phyloP scores from a whole-genome alignment of 2,797 vertebrate species.

The Kryptolebias ocellatus region DNA sequence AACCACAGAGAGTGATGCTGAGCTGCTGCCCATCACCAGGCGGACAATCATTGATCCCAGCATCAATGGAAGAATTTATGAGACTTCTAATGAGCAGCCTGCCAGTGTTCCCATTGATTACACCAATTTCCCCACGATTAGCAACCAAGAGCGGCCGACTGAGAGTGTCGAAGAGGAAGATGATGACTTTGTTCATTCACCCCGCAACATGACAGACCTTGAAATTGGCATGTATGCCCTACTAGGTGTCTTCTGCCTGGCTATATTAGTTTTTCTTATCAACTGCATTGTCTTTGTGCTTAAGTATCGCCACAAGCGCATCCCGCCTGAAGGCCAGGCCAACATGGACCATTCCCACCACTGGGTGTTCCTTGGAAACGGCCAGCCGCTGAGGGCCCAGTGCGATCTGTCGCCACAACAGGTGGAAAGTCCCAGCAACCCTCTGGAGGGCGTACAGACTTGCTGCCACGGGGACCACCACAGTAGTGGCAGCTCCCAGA shows the following conservation, averaged over 20 bases:
- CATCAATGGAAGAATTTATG: constrained; percentile 71
- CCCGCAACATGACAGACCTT: constrained; percentile 93
- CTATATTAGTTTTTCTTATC: constrained; percentile 98
- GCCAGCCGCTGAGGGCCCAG: constrained; percentile 91
- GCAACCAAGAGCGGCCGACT: constrained; percentile 77
- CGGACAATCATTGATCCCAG: constrained; percentile 72
- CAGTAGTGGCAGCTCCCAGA: constrained; percentile 97
- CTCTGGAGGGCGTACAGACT: constrained; percentile 89
- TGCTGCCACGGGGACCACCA: constrained; percentile 95
- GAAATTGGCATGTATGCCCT: constrained; percentile 99
- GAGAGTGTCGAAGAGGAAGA: constrained; percentile 74
- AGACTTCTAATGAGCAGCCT: constrained; percentile 82
- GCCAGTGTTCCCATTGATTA: constrained; percentile 86
- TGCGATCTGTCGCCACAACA: constrained; percentile 91
- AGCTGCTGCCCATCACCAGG: constrained; percentile 80
- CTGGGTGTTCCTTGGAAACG: constrained; percentile 98
- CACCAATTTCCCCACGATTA: constrained; percentile 87
- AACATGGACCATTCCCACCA: constrained; percentile 99
- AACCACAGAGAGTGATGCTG: constrained; percentile 77
- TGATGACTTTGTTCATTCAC: constrained; percentile 88
- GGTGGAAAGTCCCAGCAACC: constrained; percentile 87
- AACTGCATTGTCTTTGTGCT: constrained; percentile 98
- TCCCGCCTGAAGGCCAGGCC: constrained; percentile 96
- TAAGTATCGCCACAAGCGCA: constrained; percentile 95
- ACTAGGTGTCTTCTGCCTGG: constrained; percentile 95